Evolutionary conservation across 2,888 invertebrate genomes (phyloP).

Genomic region (Drosophila kuntzei): DNA sequence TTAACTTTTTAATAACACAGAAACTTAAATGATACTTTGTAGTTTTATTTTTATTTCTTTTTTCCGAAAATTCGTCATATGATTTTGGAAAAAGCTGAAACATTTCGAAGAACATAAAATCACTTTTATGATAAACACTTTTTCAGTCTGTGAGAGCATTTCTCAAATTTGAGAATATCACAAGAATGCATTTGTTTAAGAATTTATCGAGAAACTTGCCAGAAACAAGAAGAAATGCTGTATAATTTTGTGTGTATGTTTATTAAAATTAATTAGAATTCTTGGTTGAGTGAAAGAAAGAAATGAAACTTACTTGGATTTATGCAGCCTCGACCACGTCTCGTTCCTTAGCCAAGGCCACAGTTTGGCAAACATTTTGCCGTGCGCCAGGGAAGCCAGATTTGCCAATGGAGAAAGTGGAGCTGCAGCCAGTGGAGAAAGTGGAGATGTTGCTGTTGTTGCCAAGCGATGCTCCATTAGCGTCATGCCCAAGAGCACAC

Average conservation of each 20-base stretch:
- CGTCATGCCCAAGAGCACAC: conserved; percentile 61
- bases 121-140: no score
- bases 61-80: no score
- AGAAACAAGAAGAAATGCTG: background rate
- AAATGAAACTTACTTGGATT: conserved; percentile 72
- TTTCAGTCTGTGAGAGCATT: no score
- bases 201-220: conserved; percentile 49
- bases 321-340: conserved; percentile 66
- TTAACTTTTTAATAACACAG: no score
- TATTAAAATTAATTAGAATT: conserved; percentile 44
- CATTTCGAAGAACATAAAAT: no score
- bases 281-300: conserved; percentile 6
- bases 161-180: background rate
- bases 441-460: conserved; percentile 28
- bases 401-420: conserved; percentile 2
- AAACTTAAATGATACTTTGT: no score
- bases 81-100: no score
- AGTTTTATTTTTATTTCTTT: no score
- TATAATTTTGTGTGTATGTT: background rate
- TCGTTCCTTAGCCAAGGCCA: conserved; percentile 60
- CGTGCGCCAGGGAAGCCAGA: conserved; percentile 10
- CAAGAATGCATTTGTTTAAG: conserved; percentile 30
- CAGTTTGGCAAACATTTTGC: conserved; percentile 57
- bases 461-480: conserved; percentile 68
- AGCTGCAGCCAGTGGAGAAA: conserved; percentile 13